phyloP scores from a whole-genome alignment of 2,797 vertebrate species.

The Lacerta agilis region DNA sequence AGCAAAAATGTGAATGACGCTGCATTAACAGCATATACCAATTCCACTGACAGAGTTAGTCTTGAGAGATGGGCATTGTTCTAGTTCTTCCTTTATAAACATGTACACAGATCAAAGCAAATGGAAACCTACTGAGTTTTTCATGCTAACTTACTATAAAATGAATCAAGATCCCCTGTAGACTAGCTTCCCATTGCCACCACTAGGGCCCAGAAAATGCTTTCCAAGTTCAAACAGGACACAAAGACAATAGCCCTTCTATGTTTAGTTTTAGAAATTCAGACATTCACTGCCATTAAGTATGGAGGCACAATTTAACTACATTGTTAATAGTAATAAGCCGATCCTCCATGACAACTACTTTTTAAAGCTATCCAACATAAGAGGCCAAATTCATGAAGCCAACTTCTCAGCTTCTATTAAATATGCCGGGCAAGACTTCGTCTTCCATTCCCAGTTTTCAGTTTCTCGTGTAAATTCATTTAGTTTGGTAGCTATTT shows the following conservation, averaged over 20 bases:
- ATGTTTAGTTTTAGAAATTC: not conserved
- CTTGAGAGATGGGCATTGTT: not conserved
- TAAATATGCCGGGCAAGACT: constrained; percentile 33
- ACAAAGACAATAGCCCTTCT: not conserved
- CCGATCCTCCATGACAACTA: not conserved
- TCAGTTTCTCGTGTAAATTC: not conserved
- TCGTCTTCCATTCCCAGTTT: not conserved
- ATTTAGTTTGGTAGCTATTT: not conserved
- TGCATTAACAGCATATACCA: not conserved
- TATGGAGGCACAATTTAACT: not conserved
- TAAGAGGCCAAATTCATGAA: not conserved
- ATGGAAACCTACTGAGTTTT: not conserved
- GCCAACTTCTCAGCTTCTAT: not conserved
- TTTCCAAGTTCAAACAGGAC: not conserved
- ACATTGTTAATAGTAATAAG: not conserved
- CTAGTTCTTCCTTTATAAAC: not conserved
- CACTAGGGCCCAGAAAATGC: too few relatives aligned
- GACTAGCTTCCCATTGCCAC: not conserved
- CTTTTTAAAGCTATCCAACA: not conserved
- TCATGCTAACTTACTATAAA: not conserved
- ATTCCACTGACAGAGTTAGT: too few relatives aligned
- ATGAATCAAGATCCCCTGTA: not conserved
- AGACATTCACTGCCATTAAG: not conserved
- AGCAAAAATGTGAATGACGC: too few relatives aligned
- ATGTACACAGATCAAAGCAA: too few relatives aligned